Conservation (phyloP, 2,113 vertebrate genomes). For the Albula goreensis region DNA sequence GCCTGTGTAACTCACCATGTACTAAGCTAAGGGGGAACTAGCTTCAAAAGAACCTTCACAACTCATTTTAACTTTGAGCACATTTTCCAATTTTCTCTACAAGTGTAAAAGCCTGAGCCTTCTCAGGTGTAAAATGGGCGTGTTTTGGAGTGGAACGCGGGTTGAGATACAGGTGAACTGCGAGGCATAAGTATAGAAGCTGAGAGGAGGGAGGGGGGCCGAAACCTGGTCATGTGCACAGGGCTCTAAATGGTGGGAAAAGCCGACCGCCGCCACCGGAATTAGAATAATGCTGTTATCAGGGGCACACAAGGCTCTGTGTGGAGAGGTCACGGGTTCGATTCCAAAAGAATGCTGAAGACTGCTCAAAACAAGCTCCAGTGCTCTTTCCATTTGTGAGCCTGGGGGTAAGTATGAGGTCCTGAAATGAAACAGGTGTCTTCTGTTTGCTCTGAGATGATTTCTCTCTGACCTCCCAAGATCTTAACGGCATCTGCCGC, state of each 20-base stretch:
- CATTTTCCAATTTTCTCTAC: neutral
- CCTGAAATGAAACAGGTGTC: conserved; percentile 41
- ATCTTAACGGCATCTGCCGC: conserved; percentile 41
- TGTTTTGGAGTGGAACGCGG: too few relatives aligned
- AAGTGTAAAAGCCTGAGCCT: neutral
- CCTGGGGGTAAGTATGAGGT: conserved; percentile 39
- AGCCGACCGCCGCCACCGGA: neutral
- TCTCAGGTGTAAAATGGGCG: too few relatives aligned
- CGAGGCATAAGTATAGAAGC: too few relatives aligned
- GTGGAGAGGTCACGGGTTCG: neutral
- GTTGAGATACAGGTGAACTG: too few relatives aligned
- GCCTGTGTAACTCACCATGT: too few relatives aligned
- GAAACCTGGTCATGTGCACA: neutral
- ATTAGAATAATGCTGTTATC: neutral
- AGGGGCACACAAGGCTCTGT: neutral
- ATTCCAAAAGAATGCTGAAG: neutral
- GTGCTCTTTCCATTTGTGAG: conserved; percentile 12
- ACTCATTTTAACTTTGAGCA: too few relatives aligned
- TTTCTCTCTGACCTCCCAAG: conserved; percentile 25
- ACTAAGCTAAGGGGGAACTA: too few relatives aligned
- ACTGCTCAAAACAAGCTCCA: too few relatives aligned
- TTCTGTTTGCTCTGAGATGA: conserved; percentile 25
- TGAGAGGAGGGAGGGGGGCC: neutral
- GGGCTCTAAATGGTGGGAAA: neutral
- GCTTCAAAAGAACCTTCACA: too few relatives aligned